phyloP scores from a whole-genome alignment of 2,888 invertebrate genomes.

The Caenorhabditis sp. region DNA sequence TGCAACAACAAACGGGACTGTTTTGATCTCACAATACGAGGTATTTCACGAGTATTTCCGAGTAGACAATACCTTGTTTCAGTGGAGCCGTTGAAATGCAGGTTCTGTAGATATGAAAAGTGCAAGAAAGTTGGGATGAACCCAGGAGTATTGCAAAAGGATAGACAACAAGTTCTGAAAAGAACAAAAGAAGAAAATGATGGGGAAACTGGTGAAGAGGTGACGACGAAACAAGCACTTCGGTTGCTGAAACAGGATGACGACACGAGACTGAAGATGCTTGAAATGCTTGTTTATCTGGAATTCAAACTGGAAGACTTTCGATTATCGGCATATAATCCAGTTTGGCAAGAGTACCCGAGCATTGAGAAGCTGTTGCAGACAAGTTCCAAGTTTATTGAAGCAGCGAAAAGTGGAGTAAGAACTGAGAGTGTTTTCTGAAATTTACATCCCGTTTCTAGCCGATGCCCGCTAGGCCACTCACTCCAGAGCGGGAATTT shows the following conservation, averaged over 20 bases:
- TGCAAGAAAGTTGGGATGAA: slow-evolving; percentile 63
- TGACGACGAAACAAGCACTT: slow-evolving; percentile 6
- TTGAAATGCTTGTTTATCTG: slow-evolving; percentile 38
- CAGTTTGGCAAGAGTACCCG: slow-evolving; percentile 18
- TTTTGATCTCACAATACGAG: slow-evolving; percentile 46
- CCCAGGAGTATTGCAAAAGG: slow-evolving; percentile 26
- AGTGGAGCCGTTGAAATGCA: slow-evolving; percentile 54
- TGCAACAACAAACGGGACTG: slow-evolving; percentile 50
- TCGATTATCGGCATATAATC: slow-evolving; percentile 36
- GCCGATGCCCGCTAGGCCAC: slow-evolving; percentile 44
- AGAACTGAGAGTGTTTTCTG: neutral
- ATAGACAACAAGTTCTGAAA: slow-evolving; percentile 19
- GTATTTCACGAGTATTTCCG: too few species aligned
- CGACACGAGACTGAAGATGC: slow-evolving; percentile 17
- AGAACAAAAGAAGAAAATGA: slow-evolving; percentile 12
- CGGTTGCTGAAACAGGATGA: neutral
- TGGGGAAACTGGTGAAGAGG: neutral
- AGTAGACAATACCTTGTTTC: too few species aligned
- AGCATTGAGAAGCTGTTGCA: slow-evolving; percentile 15
- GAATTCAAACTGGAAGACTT: slow-evolving; percentile 47
- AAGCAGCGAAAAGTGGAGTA: slow-evolving; percentile 31
- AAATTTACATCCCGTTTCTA: too few species aligned
- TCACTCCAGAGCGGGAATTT: neutral
- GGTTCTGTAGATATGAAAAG: slow-evolving; percentile 57
- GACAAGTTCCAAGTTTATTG: neutral